A percentile compares a stretch with the other conserved stretches of the same genome.
phyloP scores from a whole-genome alignment of 2,888 invertebrate species.

The Oasisia sp. region DNA sequence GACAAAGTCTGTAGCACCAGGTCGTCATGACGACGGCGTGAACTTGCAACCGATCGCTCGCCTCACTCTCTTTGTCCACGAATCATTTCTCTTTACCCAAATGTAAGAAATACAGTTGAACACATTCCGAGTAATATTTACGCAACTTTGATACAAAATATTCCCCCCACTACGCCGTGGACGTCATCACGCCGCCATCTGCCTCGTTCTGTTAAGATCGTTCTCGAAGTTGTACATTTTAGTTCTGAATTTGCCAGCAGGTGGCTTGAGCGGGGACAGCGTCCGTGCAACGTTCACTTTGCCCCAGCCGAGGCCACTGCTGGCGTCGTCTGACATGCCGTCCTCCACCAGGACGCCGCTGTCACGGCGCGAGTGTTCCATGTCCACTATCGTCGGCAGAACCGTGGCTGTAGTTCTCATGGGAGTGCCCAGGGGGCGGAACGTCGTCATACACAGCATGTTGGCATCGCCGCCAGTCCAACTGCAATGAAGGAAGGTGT shows the following conservation, averaged over 20 bases:
- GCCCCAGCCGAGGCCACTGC: neutral
- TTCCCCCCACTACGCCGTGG: neutral
- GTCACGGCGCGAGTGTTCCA: slow-evolving; percentile 23
- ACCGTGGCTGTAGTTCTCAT: neutral
- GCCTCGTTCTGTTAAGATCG: slow-evolving; percentile 3
- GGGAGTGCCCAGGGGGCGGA: slow-evolving; percentile 21
- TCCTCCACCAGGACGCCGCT: slow-evolving; percentile 28
- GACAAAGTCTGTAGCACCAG: slow-evolving; percentile 5
- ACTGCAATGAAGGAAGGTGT: neutral
- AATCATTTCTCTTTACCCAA: neutral
- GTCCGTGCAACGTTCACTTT: neutral
- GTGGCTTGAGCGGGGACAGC: neutral
- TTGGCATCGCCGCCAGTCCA: slow-evolving; percentile 17
- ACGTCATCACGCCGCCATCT: neutral
- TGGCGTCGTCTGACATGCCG: neutral
- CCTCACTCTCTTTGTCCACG: neutral
- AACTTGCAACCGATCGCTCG: neutral
- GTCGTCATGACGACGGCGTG: neutral
- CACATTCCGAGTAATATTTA: neutral
- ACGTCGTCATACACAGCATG: slow-evolving; percentile 27
- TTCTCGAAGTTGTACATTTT: slow-evolving; percentile 17
- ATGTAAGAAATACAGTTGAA: neutral
- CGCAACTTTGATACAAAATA: neutral
- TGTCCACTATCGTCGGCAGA: neutral
- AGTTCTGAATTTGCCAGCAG: neutral